These are phyloP conservation scores for Urosaurus nigricauda DNA, from an alignment of 2,797 vertebrate genomes.

Conservation along the genomic window DNA sequence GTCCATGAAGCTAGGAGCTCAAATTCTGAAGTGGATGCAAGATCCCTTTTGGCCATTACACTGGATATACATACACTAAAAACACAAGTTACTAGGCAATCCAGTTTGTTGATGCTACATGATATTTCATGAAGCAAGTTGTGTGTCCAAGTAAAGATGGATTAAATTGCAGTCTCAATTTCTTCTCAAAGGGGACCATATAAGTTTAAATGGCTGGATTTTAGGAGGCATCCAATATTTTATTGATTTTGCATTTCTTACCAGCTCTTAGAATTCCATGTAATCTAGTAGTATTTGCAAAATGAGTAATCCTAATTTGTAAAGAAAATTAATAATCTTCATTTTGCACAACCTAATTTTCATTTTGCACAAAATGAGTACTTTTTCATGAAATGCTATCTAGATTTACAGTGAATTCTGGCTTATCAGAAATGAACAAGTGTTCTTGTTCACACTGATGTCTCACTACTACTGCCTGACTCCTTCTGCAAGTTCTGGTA, in stretches of 20 bases:
- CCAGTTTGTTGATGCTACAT: neutral
- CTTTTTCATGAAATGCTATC: neutral
- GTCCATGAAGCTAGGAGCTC: too few relatives aligned
- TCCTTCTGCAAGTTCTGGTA: neutral
- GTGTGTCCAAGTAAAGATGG: neutral
- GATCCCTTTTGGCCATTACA: neutral
- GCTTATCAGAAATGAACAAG: neutral
- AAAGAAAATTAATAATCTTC: too few relatives aligned
- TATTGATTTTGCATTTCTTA: neutral
- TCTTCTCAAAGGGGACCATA: neutral
- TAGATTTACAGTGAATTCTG: neutral
- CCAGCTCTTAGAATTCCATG: neutral
- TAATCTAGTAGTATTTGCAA: neutral
- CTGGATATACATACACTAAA: neutral
- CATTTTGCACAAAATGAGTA: neutral
- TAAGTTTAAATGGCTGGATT: neutral
- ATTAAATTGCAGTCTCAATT: neutral
- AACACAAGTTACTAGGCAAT: neutral
- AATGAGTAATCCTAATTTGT: too few relatives aligned
- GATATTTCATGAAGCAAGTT: neutral
- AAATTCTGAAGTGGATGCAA: neutral
- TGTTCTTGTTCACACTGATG: neutral
- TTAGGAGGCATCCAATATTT: neutral
- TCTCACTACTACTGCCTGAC: neutral
- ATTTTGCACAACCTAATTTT: neutral